Conservation (phyloP, 1,140 invertebrate genomes). For the Drosophila sp. region DNA sequence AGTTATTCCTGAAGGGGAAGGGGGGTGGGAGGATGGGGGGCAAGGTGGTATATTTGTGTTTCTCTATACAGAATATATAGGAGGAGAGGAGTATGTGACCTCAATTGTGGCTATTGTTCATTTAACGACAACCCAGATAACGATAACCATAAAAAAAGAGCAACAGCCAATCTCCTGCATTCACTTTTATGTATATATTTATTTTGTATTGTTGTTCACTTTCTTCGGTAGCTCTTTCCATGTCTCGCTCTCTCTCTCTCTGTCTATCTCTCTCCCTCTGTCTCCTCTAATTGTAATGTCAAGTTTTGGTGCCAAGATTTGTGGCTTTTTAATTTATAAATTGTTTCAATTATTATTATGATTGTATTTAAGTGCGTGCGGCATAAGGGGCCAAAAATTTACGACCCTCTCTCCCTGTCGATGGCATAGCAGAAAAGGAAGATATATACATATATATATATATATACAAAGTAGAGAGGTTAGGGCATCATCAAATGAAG, state of each 20-base stretch:
- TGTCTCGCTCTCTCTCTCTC: not conserved
- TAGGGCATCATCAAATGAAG: constrained; percentile 19
- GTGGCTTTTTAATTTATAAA: constrained; percentile 82
- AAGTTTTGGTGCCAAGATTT: constrained; percentile 79
- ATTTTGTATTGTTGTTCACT: constrained; percentile 35
- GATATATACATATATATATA: no score
- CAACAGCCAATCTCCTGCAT: constrained; percentile 21
- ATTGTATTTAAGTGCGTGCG: constrained; percentile 80
- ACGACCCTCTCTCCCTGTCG: constrained; percentile 56
- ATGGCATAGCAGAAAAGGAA: not conserved
- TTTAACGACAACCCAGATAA: constrained; percentile 56
- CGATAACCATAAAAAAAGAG: constrained; percentile 41
- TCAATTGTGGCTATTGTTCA: constrained; percentile 76
- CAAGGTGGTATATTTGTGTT: not conserved
- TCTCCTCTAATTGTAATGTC: constrained; percentile 73
- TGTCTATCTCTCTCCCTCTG: not conserved
- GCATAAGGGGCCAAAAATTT: constrained; percentile 75
- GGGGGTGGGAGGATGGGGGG: not conserved
- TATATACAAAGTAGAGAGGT: constrained; percentile 3
- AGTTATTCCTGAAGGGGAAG: not conserved
- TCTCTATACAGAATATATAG: not conserved
- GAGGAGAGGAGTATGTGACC: constrained; percentile 43
- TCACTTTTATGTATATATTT: constrained; percentile 51
- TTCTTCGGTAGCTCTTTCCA: constrained; percentile 37
- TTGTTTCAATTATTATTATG: constrained; percentile 82